Percentiles rank a stretch among this genome's conserved stretches.
These are phyloP conservation scores for Nomada flava DNA, from an alignment of 2,888 invertebrate species.

Conservation along the genomic window DNA sequence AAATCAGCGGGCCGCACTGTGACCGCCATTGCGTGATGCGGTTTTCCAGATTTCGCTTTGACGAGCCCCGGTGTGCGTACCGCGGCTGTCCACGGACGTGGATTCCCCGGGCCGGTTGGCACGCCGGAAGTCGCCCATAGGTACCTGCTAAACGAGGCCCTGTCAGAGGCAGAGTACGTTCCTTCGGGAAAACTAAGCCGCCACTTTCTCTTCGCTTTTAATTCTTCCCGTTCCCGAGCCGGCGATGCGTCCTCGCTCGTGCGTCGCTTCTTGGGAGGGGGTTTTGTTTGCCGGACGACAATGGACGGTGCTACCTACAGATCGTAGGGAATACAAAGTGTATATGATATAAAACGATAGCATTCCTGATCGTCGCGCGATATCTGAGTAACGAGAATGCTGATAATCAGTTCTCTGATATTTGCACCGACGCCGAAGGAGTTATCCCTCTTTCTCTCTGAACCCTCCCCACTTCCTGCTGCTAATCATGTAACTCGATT, in stretches of 20 bases:
- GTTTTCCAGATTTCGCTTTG: conserved; percentile 73
- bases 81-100: conserved; percentile 39
- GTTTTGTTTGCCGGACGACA: background rate
- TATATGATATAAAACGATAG: no score
- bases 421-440: conserved; percentile 10
- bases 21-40: conserved; percentile 74
- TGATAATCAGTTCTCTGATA: conserved; percentile 17
- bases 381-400: background rate
- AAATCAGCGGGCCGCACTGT: conserved; percentile 76
- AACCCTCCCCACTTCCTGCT: conserved; percentile 4
- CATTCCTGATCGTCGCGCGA: background rate
- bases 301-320: background rate
- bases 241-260: no score
- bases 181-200: background rate
- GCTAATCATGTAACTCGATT: conserved; percentile 83
- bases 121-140: conserved; percentile 75
- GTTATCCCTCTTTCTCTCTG: conserved; percentile 24
- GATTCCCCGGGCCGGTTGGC: conserved; percentile 64
- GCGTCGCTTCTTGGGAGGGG: background rate
- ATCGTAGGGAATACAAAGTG: background rate
- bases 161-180: conserved; percentile 36
- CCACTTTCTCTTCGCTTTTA: background rate
- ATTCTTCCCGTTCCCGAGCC: background rate
- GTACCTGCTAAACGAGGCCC: conserved; percentile 69
- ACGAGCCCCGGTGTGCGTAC: conserved; percentile 26